Evolutionary conservation across 2,888 invertebrate genomes (phyloP), one percentile per base, ranked within the genome.

Genomic region (Lapara coniferarum): DNA sequence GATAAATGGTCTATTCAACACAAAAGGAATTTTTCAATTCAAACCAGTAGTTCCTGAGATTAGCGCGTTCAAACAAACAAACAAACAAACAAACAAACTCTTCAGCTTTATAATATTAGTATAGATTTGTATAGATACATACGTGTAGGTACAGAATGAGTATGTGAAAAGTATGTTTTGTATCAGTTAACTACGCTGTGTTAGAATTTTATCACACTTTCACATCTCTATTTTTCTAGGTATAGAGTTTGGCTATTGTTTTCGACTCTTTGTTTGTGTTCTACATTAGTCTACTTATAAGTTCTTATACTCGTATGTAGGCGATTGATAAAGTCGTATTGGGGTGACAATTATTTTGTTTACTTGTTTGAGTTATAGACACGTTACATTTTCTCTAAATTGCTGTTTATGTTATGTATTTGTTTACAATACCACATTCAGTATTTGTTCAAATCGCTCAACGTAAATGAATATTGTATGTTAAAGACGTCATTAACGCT

Each of bases 191-290:
- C n/a, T 16, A 8, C 25, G 51, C 25, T 66, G 2, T 30, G 30
- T 12, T 14, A 0, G 6, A 10, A 56, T 46, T 66, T 77, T 76
- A 80, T 79, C 78, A 67, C 30, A 72, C 73, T 77, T 77, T 78
- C 77, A 75, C 77, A 80, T 82, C 79, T 79, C 71, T 70, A 75
- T 78, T 77, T 78, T 78, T 76, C 77, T 77, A 78, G 74, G 74
- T 77, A 79, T 79, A 75, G 78, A 76, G 74, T 75, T 69, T 69
- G 74, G 70, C 78, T 78, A 78, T 81, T 81, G 79, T 81, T 78
- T 81, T 74, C 72, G 69, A 74, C 68, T 75, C 76, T 74, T 77
- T 78, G 75, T 78, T 75, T 77, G 73, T 75, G 76, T 73, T 75
- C 74, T 73, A 75, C 75, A 77, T 77, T 77, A 74, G 74, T 73